A percentile compares a stretch with the other conserved stretches of the same genome.
Evolutionary conservation across 2,797 vertebrate species (phyloP).

Genomic region (Pseudotriccus pelzelni): DNA sequence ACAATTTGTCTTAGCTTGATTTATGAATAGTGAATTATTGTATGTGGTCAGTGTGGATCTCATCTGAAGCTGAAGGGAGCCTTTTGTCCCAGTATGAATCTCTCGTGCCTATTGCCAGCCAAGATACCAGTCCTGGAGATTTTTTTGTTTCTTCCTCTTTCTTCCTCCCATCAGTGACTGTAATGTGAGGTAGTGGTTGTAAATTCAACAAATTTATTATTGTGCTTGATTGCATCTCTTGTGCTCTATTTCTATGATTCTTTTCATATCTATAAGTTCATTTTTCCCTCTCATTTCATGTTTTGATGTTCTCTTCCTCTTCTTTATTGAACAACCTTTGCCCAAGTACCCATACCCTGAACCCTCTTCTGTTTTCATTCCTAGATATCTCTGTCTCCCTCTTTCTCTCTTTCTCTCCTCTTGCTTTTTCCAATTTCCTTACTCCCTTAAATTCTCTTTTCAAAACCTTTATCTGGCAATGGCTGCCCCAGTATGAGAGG

Average conservation of each 20-base stretch:
- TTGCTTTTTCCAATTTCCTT: neutral
- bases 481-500: neutral
- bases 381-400: neutral
- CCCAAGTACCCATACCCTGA: neutral
- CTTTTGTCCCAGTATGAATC: neutral
- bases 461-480: neutral
- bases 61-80: neutral
- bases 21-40: neutral
- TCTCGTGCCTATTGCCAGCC: neutral
- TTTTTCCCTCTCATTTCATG: neutral
- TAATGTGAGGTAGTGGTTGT: neutral
- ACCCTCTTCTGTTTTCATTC: neutral
- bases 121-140: neutral
- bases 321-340: neutral
- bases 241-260: neutral
- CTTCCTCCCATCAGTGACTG: neutral
- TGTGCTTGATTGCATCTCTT: neutral
- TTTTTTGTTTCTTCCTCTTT: neutral
- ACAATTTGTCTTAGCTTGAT: neutral
- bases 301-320: neutral
- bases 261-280: neutral
- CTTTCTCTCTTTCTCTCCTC: neutral
- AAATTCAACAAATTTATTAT: neutral
- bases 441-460: neutral
- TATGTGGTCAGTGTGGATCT: neutral